These are phyloP conservation scores for Gonioctena quinquepunctata DNA, from an alignment of 1,140 invertebrate genomes.

Conservation along the genomic window DNA sequence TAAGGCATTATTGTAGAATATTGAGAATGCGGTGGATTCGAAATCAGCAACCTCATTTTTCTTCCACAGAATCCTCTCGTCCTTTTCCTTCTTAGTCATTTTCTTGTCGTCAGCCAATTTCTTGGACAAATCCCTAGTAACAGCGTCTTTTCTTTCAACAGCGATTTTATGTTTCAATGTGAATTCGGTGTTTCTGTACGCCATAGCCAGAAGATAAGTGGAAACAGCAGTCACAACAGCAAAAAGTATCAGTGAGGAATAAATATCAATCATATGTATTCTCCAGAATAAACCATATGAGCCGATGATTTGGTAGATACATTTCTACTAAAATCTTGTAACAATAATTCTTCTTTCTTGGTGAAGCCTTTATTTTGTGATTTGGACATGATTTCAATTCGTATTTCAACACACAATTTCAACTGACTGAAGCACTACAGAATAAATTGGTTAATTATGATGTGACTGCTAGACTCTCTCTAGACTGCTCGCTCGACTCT, in stretches of 20 bases:
- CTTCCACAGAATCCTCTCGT: constrained; percentile 97
- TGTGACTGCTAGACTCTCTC: too few species aligned
- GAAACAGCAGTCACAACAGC: constrained; percentile 81
- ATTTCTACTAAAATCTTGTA: constrained; percentile 98
- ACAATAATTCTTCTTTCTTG: constrained; percentile 95
- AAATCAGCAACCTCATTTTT: constrained; percentile 99
- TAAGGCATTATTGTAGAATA: constrained; percentile 98
- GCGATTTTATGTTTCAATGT: constrained; percentile 98
- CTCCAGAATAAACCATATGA: constrained; percentile 98
- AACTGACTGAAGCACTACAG: too few species aligned
- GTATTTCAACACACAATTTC: too few species aligned
- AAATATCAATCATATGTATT: constrained; percentile 95
- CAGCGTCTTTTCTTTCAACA: constrained; percentile 93
- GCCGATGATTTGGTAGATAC: constrained; percentile 97
- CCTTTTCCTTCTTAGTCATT: constrained; percentile 98
- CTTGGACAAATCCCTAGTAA: constrained; percentile 89
- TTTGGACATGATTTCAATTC: constrained; percentile 61
- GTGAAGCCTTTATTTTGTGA: constrained; percentile 78
- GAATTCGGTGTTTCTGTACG: constrained; percentile 98
- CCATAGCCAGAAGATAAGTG: constrained; percentile 92
- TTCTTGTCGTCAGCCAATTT: constrained; percentile 96
- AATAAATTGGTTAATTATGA: too few species aligned
- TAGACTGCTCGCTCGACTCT: too few species aligned
- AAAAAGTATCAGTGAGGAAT: constrained; percentile 87
- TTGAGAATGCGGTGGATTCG: constrained; percentile 97